Base-by-base conservation (phyloP, 1,140 invertebrate species). In the Probaryconus sp. region DNA sequence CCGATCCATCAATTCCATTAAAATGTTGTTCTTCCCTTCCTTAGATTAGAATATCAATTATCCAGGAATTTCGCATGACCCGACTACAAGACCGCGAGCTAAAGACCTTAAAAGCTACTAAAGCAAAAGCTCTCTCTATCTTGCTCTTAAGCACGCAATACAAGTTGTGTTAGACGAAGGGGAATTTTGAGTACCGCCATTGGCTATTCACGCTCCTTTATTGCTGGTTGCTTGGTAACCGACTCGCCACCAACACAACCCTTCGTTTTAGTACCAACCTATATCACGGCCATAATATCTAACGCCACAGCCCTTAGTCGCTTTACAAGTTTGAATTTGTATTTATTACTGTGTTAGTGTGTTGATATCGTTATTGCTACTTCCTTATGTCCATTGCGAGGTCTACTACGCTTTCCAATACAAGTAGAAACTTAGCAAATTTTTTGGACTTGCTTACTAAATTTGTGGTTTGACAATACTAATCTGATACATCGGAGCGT, bases 51-150 rank as follows among this genome's bases (percentile, higher is more conserved):
- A 85, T 83, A 85, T 85, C 79, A 85, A 84, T 85, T 84, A 85
- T 83, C 79, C 56, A 42, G 45, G 55, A 68, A 56, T 65, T 58
- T 63, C 63, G 72, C 47, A 67, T 61, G 79, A 72, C 69, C 60
- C 76, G 79, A 72, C 69, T 64, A 65, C 45, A 51, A 56, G 63
- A 50, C 48, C 56, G 64, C 68, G 70, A 74, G 77, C 79, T 81
- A 81, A 81, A 85, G 79, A 77, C 84, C 80, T 86, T 87, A 87
- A 88, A 85, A 87, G 85, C 85, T 83, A 88, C 85, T 87, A 87
- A 87, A 86, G 83, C 79, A 79, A 82, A 82, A 82, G 81, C 80
- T 83, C 79, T 45, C 73, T 83, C 81, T 80, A 61, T 83, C 83
- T 83, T 78, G 70, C 83, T 85, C 80, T 81, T 78, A 78, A 83